Evolutionary conservation across 2,113 vertebrate genomes (phyloP).

Genomic region (Misgurnus anguillicaudatus): DNA sequence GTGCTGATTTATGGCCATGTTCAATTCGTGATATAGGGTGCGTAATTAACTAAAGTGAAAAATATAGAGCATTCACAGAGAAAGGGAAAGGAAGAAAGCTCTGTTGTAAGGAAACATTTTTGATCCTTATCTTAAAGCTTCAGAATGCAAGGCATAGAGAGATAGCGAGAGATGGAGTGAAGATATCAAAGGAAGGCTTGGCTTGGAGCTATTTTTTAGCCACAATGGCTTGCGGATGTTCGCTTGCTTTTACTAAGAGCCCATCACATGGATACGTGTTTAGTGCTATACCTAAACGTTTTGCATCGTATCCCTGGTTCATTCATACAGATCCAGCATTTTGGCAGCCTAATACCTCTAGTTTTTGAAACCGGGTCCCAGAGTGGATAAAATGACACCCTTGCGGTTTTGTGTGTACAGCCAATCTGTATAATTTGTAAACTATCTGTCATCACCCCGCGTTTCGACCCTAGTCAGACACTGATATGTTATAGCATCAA

Average conservation of each 20-base stretch:
- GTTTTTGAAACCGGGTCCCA: too few relatives aligned
- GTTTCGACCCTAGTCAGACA: too few relatives aligned
- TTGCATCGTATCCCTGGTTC: too few relatives aligned
- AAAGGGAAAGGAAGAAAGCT: conserved; percentile 36
- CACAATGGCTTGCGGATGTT: conserved; percentile 11
- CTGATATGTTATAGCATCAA: too few relatives aligned
- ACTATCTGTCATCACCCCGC: too few relatives aligned
- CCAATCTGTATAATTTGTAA: too few relatives aligned
- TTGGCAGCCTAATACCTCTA: too few relatives aligned
- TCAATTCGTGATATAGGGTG: conserved; percentile 31
- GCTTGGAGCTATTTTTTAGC: conserved; percentile 37
- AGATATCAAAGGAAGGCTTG: conserved; percentile 9
- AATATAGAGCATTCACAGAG: conserved; percentile 22
- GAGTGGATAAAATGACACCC: too few relatives aligned
- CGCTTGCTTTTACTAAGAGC: conserved; percentile 1
- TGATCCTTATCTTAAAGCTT: conserved; percentile 36
- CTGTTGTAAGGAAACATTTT: conserved; percentile 47
- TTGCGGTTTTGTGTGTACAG: too few relatives aligned
- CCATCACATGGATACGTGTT: background rate
- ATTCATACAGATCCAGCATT: too few relatives aligned
- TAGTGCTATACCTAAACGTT: too few relatives aligned
- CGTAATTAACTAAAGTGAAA: conserved; percentile 44
- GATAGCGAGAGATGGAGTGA: conserved; percentile 34
- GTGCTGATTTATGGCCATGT: conserved; percentile 26
- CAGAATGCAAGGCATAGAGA: conserved; percentile 30